Percentiles rank a stretch among this genome's conserved stretches.
Evolutionary conservation across 2,888 invertebrate genomes (phyloP).

Genomic region (Drosophila differens): DNA sequence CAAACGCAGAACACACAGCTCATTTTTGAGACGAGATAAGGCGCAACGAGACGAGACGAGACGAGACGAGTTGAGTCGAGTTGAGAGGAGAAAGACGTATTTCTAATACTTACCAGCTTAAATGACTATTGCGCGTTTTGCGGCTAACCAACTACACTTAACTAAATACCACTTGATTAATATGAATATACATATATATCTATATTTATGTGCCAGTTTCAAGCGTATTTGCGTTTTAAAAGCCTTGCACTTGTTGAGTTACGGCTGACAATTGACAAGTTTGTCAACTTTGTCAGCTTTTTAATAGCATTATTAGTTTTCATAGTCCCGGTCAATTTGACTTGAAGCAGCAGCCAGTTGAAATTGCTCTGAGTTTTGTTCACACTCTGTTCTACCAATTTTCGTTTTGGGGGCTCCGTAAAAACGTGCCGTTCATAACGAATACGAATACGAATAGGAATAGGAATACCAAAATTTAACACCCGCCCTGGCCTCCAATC

Average conservation of each 20-base stretch:
- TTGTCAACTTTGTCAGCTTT: constrained; percentile 69
- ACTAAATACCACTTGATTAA: constrained; percentile 16
- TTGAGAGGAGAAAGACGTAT: neutral
- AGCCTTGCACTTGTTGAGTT: constrained; percentile 66
- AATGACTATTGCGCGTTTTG: constrained; percentile 47
- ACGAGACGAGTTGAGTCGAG: neutral
- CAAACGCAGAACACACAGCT: constrained; percentile 7
- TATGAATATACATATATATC: neutral
- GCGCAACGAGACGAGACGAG: neutral
- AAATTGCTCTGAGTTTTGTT: neutral
- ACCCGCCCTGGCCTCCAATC: constrained; percentile 14
- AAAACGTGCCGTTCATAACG: constrained; percentile 32
- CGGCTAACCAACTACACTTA: constrained; percentile 53
- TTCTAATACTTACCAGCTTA: constrained; percentile 26
- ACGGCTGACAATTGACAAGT: constrained; percentile 65
- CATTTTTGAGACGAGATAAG: constrained; percentile 29
- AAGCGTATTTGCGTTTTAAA: constrained; percentile 71
- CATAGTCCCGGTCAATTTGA: constrained; percentile 37
- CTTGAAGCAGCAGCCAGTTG: constrained; percentile 3
- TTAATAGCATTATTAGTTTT: constrained; percentile 78
- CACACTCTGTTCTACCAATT: constrained; percentile 23
- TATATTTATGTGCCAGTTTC: neutral
- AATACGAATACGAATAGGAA: constrained; percentile 17
- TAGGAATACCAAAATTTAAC: constrained; percentile 29
- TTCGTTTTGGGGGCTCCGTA: constrained; percentile 10